These are phyloP conservation scores for Petrolisthes cinctipes DNA, from an alignment of 2,888 invertebrate species.

Conservation along the genomic window DNA sequence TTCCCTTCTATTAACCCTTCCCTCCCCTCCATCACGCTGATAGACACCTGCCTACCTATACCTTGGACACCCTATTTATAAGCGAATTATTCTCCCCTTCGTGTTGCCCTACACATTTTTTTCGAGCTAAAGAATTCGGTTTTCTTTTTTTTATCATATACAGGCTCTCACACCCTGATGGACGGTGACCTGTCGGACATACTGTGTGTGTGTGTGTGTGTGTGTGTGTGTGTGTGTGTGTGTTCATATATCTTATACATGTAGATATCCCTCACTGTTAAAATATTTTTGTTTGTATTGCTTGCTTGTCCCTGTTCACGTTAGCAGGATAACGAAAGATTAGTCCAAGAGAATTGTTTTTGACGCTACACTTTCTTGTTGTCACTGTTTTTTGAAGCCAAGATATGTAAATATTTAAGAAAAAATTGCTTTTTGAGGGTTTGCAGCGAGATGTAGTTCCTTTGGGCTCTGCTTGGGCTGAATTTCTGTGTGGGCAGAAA, in stretches of 20 bases:
- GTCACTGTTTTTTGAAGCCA: no score
- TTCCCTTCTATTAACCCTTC: neutral
- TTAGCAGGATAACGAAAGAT: no score
- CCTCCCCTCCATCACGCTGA: neutral
- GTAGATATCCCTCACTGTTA: neutral
- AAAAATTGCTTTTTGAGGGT: no score
- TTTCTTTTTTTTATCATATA: neutral
- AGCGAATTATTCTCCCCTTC: neutral
- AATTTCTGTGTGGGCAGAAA: no score
- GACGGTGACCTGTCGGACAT: neutral
- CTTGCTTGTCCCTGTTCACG: no score
- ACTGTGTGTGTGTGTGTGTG: slow-evolving; percentile 22
- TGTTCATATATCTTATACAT: slow-evolving; percentile 5
- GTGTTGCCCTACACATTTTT: neutral
- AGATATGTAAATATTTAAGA: no score
- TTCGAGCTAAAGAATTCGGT: neutral
- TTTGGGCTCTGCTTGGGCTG: no score
- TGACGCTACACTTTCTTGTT: no score
- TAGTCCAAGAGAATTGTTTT: no score
- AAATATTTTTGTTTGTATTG: neutral
- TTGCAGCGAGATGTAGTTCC: no score
- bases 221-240: neutral
- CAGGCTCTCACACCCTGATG: neutral
- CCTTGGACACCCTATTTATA: neutral
- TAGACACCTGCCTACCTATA: neutral